Base-by-base conservation (phyloP, 2,888 invertebrate genomes). In the Cloeon dipterum region DNA sequence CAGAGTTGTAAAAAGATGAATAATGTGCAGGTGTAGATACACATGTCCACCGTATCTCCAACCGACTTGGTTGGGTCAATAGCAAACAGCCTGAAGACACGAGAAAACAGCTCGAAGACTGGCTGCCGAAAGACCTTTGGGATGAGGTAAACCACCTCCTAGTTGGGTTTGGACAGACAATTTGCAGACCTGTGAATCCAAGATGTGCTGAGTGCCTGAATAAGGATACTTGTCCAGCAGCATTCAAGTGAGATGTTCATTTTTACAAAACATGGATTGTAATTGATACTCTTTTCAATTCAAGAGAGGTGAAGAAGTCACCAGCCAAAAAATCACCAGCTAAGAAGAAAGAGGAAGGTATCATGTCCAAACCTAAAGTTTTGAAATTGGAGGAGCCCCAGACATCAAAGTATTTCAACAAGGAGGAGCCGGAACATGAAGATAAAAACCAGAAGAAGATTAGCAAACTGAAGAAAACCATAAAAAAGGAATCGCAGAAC, bases 131-230 rank as follows among this genome's bases (percentile, higher is more conserved):
- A 45, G 65, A 75, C 3, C 53, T 77, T 8, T 93, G 93, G 93
- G 64, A 66, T 44, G 79, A 88, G 56, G 72, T 85, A 0, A 91
- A 96, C 58, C 71, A 79, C 49, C 62, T 94, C 3, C 61, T 98
- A 42, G 98, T 98, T 8, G 98, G 98, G 4, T 98, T 98, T 61
- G 98, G 98, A 0, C 96, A 98, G 59, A 83, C 85, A 37, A 72
- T 77, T 40, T 98, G 98, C 55, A 59, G 69, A 37, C 82, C 94
- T 0, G 56, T 76, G 1, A 68, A 65, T 34, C 96, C 98, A 1
- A 71, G 71, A 44, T 98, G 96, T 56, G 53, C 51, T 5, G 65
- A 69, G 36, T 98, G 96, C 53, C 61, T 88, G 13, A 93, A 93
- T 55, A 66, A 62, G 42, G 52, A 67, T 16, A 66, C 89, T 32